phyloP scores from a whole-genome alignment of 2,888 invertebrate species.

The Pelosia muscerda region DNA sequence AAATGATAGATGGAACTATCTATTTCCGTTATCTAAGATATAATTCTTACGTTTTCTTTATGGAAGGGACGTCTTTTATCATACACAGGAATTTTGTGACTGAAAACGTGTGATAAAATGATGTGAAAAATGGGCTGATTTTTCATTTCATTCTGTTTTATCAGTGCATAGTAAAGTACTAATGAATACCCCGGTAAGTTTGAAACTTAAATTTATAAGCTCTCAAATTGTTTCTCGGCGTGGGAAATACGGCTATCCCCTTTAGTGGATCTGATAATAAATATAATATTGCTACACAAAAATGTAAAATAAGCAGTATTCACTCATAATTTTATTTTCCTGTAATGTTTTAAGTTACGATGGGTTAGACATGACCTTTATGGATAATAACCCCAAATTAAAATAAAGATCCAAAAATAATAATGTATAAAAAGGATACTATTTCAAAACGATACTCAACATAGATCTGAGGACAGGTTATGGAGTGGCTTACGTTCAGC shows the following conservation, averaged over 20 bases:
- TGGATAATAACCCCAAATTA: too few species aligned
- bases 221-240: neutral
- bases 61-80: slow-evolving; percentile 17
- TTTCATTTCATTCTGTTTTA: neutral
- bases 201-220: neutral
- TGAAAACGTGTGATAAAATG: neutral
- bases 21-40: slow-evolving; percentile 30
- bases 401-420: too few species aligned
- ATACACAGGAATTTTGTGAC: neutral
- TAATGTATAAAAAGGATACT: too few species aligned
- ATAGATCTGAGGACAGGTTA: too few species aligned
- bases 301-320: too few species aligned
- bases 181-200: neutral
- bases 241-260: neutral
- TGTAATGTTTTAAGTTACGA: too few species aligned
- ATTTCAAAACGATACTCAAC: too few species aligned
- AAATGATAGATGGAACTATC: slow-evolving; percentile 41
- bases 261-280: neutral
- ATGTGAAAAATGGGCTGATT: neutral
- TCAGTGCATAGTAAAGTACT: neutral
- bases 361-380: too few species aligned
- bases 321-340: too few species aligned
- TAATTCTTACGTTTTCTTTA: slow-evolving; percentile 17
- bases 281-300: neutral
- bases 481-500: too few species aligned